These are phyloP conservation scores for Pseudochirops corinnae DNA, from an alignment of 2,797 vertebrate species.

Conservation along the genomic window DNA sequence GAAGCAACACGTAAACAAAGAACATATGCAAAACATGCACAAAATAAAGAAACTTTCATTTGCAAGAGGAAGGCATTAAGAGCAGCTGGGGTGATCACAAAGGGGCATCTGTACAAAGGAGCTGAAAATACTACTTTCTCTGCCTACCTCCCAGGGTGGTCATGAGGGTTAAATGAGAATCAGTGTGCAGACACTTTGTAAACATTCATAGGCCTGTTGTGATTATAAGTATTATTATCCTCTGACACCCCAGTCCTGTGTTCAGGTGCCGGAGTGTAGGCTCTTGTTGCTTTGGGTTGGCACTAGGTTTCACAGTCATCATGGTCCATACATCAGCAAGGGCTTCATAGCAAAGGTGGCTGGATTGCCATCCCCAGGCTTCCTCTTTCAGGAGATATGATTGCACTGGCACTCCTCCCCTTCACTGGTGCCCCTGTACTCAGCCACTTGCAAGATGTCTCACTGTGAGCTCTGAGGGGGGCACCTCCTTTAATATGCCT, in stretches of 20 bases:
- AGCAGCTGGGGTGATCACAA: not conserved
- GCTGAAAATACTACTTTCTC: not conserved
- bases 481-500: not conserved
- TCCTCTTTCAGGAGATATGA: not conserved
- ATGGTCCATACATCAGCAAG: not conserved
- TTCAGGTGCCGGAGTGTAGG: not conserved
- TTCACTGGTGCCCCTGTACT: not conserved
- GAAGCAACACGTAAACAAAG: not conserved
- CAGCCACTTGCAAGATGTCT: not conserved
- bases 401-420: not conserved
- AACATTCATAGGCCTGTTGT: not conserved
- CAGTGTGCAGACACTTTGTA: not conserved
- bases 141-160: fast-evolving
- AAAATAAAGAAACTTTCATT: not conserved
- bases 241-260: not conserved
- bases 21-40: not conserved
- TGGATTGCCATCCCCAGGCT: not conserved
- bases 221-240: not conserved
- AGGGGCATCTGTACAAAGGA: not conserved
- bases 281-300: not conserved
- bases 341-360: not conserved
- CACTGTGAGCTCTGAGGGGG: not conserved
- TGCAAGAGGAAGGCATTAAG: not conserved
- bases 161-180: not conserved
- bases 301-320: not conserved